These are phyloP conservation scores for Melanogrammus aeglefinus DNA, from an alignment of 2,797 vertebrate species.

Conservation along the genomic window DNA sequence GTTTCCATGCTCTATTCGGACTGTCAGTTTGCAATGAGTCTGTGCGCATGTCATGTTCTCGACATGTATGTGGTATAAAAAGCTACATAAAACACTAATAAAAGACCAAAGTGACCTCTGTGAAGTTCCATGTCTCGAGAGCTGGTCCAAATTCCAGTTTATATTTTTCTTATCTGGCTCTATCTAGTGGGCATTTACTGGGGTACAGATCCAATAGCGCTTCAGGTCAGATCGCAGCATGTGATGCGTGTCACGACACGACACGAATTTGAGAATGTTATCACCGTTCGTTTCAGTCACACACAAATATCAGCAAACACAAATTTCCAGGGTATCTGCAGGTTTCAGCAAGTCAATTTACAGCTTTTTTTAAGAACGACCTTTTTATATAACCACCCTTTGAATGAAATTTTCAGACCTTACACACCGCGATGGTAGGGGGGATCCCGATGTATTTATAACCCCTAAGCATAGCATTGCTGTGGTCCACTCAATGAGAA, in stretches of 20 bases:
- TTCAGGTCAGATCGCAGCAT: neutral
- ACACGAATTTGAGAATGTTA: neutral
- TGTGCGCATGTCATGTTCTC: too few relatives aligned
- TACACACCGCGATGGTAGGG: too few relatives aligned
- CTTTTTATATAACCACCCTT: too few relatives aligned
- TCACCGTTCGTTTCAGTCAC: neutral
- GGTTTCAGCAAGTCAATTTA: too few relatives aligned
- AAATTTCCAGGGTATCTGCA: too few relatives aligned
- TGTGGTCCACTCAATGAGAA: too few relatives aligned
- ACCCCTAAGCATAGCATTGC: too few relatives aligned
- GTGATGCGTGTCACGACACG: neutral
- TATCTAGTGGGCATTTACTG: slow-evolving; percentile 23
- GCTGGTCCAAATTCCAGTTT: neutral
- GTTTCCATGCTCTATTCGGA: too few relatives aligned
- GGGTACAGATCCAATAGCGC: neutral
- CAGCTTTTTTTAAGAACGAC: too few relatives aligned
- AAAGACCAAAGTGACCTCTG: neutral
- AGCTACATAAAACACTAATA: neutral
- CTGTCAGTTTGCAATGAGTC: too few relatives aligned
- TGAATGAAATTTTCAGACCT: too few relatives aligned
- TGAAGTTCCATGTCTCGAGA: neutral
- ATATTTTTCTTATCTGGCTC: neutral
- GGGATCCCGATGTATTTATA: too few relatives aligned
- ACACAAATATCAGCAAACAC: neutral
- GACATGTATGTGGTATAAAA: neutral